Conservation (phyloP, 2,113 vertebrate species). For the Nannobrachium achirus region DNA sequence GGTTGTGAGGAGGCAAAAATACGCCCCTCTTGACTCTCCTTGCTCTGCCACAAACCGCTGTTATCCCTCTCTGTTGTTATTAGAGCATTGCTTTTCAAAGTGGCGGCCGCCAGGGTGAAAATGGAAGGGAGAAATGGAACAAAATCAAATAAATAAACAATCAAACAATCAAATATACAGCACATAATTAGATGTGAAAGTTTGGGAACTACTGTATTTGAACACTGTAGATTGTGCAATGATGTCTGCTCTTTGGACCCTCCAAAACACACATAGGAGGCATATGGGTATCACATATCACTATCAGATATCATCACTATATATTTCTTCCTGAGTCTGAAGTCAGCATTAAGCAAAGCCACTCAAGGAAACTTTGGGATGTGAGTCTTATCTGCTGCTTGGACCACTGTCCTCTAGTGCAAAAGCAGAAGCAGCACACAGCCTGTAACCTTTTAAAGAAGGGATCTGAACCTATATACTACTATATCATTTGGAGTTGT, state of each 20-base stretch:
- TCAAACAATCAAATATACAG: too few relatives aligned
- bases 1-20: slow-evolving; percentile 52
- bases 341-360: slow-evolving; percentile 76
- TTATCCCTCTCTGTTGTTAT: slow-evolving; percentile 68
- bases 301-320: slow-evolving; percentile 64
- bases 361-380: slow-evolving; percentile 75
- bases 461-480: slow-evolving; percentile 32
- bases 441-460: slow-evolving; percentile 61
- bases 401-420: slow-evolving; percentile 65
- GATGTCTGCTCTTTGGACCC: slow-evolving; percentile 58
- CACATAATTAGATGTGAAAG: too few relatives aligned
- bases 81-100: slow-evolving; percentile 31
- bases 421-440: slow-evolving; percentile 30
- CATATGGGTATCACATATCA: slow-evolving; percentile 76
- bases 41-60: slow-evolving; percentile 40
- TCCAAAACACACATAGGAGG: slow-evolving; percentile 53
- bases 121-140: too few relatives aligned
- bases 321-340: slow-evolving; percentile 68
- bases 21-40: slow-evolving; percentile 15
- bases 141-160: too few relatives aligned
- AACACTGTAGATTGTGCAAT: slow-evolving; percentile 56
- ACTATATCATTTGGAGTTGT: slow-evolving; percentile 28
- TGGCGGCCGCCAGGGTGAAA: too few relatives aligned
- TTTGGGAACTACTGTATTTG: too few relatives aligned
- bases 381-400: slow-evolving; percentile 72